Conservation (phyloP, 53 echinoderm and acorn worm species). For the Echinometra lucunter region DNA sequence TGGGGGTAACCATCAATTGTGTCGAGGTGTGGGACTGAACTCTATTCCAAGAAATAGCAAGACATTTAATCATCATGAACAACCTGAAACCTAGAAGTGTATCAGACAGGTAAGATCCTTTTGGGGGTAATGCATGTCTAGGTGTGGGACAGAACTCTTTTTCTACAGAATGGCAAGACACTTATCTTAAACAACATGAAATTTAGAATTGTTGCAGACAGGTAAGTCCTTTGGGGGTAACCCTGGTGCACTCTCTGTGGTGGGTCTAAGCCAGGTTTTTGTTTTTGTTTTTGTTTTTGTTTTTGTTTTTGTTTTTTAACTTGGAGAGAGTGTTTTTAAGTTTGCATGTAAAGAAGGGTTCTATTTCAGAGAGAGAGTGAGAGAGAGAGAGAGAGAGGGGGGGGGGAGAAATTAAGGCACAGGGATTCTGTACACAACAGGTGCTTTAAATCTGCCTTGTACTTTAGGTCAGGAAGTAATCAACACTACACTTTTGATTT, state of each 20-base stretch:
- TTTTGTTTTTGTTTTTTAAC: background rate
- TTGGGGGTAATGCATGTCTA: slow-evolving; percentile 75
- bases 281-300: too few species aligned
- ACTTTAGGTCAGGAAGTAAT: background rate
- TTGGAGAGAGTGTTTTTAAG: background rate
- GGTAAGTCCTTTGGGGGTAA: slow-evolving; percentile 69
- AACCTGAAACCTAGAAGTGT: slow-evolving; percentile 93
- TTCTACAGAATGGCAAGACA: slow-evolving; percentile 78
- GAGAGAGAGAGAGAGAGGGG: too few species aligned
- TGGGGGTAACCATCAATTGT: slow-evolving; percentile 75
- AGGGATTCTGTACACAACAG: background rate
- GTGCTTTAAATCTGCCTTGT: background rate
- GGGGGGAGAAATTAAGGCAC: background rate
- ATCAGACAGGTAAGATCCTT: slow-evolving; percentile 85
- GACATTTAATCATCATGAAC: slow-evolving; percentile 84
- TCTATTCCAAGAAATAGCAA: slow-evolving; percentile 79
- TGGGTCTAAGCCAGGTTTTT: background rate
- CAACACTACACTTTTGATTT: background rate
- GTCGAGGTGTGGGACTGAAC: slow-evolving; percentile 91
- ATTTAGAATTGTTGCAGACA: slow-evolving; percentile 95
- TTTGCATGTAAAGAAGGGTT: background rate
- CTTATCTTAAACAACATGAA: slow-evolving; percentile 87
- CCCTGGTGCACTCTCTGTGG: background rate
- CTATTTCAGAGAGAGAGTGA: background rate
- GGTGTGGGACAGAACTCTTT: slow-evolving; percentile 88